Base-by-base conservation (phyloP, 2,797 vertebrate genomes). In the Echeneis naucrates region DNA sequence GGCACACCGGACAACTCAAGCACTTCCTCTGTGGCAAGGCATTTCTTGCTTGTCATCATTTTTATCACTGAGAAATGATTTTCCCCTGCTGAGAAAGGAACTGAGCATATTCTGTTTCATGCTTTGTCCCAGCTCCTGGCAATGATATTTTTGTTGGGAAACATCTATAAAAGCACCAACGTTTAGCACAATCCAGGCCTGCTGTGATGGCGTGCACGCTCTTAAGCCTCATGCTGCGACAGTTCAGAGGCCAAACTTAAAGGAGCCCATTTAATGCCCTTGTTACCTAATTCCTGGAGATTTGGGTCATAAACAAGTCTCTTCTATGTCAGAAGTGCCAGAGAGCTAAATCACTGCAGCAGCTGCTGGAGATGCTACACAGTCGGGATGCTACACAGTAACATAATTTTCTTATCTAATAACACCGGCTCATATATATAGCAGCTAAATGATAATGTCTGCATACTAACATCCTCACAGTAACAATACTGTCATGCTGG, bases 1-100 rank as follows among this genome's bases (percentile, higher is more conserved):
- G 90, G 92, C 88, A 90, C 91, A 92, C 87, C 81, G 88, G 92
- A 93, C 90, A 81, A 62, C 68, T 78, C 55, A 65, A 68, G 40
- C 80, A 60, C 91, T 93, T 94, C 92, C 92, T 92, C 84, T 90
- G 83, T 27, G 61, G 58, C 38, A 1, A 53, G 60, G 30, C 26
- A 1, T 61, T 85, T 89, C 86, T 82, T 63, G 64, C 61, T 66
- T 78, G 82, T 92, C 91, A 92, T 91, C 87, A 71, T 86, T 89
- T 88, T 88, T 74, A 71, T 77, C 69, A 74, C 48, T 84, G 82
- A 81, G 61, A 90, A 90, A 92, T 84, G 5, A 67, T 83, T 90
- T 89, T 81, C n/a, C 90, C 68, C 14, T 75, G 50, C 65, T 44
- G 64, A 86, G 75, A 75, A 53, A 30, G 55, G 35, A 64, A 67